Percentiles rank a stretch among this genome's conserved stretches.
Evolutionary conservation across 1,140 invertebrate genomes (phyloP).

Genomic region (Sarcophaga peregrina): DNA sequence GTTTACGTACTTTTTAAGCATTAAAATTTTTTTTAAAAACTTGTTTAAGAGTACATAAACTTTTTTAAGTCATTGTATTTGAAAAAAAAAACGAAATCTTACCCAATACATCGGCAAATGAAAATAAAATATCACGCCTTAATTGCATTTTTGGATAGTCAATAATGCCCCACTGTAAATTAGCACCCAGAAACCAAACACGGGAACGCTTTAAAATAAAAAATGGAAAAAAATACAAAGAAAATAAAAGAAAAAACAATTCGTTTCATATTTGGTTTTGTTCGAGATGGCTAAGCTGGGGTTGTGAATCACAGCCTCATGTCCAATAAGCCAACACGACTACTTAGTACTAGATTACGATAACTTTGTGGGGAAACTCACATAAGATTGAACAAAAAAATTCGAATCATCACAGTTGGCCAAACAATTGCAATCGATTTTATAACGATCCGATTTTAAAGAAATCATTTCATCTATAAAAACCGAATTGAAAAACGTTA

Average conservation of each 20-base stretch:
- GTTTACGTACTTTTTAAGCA: neutral
- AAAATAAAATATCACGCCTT: constrained; percentile 76
- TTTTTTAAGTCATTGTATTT: neutral
- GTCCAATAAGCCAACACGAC: too few species aligned
- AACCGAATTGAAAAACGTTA: neutral
- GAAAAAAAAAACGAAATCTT: constrained; percentile 42
- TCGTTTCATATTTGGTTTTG: too few species aligned
- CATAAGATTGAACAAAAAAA: constrained; percentile 69
- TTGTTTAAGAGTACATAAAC: neutral
- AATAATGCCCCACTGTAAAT: constrained; percentile 76
- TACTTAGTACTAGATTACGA: too few species aligned
- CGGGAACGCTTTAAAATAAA: constrained; percentile 58
- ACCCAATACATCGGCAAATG: constrained; percentile 77
- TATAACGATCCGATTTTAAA: constrained; percentile 65
- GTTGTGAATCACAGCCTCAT: too few species aligned
- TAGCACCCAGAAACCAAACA: constrained; percentile 74
- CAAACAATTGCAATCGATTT: constrained; percentile 72
- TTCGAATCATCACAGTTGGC: constrained; percentile 74
- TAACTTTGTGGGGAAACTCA: too few species aligned
- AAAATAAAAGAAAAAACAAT: too few species aligned
- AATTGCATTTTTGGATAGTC: constrained; percentile 76
- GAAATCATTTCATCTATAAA: constrained; percentile 67
- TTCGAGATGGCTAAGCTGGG: too few species aligned
- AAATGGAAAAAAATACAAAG: neutral
- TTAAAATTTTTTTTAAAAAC: too few species aligned